Base-by-base conservation (phyloP, 2,113 vertebrate genomes). In the Phasianus colchicus region DNA sequence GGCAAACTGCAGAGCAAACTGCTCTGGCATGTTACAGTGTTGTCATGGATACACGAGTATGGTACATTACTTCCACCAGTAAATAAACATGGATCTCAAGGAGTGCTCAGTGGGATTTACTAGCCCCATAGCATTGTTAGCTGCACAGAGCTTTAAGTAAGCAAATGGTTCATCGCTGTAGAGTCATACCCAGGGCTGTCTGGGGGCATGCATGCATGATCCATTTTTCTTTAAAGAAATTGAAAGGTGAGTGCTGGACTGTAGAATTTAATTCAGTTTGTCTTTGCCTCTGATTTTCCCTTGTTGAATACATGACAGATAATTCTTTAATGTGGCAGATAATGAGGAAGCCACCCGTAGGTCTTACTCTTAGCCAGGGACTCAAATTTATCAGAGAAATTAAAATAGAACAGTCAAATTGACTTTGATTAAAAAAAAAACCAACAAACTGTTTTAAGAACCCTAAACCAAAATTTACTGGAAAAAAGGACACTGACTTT, bases 31-130 rank as follows among this genome's bases (percentile, higher is more conserved):
- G 96, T 97, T 97, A 92, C 91, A 88, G 80, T 93, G 98, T 98
- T 98, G 98, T 98, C 98, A 98, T 98, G 98, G 98, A 98, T 98
- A 99, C 98, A 96, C 50, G 93, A 95, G 96, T 47, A 63, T 43
- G 71, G 70, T 96, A 96, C 97, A 98, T 98, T 97, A 97, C 96
- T 97, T 97, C 96, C 94, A 97, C 93, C 96, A 96, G 96, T 97
- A 98, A 98, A 98, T 95, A 97, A 98, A 97, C 89, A 94, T 95
- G 96, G 96, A 93, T 96, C 94, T 97, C 96, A 96, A 98, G 96
- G 92, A 90, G 34, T 40, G 90, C 89, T 97, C 85, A 57, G 93
- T 95, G 97, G 96, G 96, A 97, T 95, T 97, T 95, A 96, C 96
- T 97, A 92, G 88, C 66, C 79, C 88, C 94, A 42, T n/a, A 93